Evolutionary conservation across 2,113 vertebrate species (phyloP).

Genomic region (Sander vitreus): DNA sequence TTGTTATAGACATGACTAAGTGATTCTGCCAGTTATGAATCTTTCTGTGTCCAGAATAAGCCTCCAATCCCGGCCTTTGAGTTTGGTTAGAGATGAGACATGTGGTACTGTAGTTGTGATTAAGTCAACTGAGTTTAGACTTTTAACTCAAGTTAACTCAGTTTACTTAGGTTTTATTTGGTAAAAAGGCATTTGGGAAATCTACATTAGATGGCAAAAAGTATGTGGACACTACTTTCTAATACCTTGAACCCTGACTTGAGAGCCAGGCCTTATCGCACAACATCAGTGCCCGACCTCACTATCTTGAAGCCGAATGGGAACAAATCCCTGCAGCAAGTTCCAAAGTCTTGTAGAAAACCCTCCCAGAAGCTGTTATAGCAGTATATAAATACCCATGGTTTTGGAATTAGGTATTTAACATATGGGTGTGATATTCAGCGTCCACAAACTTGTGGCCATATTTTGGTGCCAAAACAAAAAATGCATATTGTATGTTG

Average conservation of each 20-base stretch:
- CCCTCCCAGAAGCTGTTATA: slow-evolving; percentile 14
- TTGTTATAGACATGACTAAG: slow-evolving; percentile 60
- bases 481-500: neutral
- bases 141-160: neutral
- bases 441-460: neutral
- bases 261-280: neutral
- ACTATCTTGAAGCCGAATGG: neutral
- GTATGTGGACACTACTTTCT: neutral
- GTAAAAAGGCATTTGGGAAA: neutral
- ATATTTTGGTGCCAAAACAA: neutral
- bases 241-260: neutral
- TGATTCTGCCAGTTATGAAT: slow-evolving; percentile 56
- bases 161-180: neutral
- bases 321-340: neutral
- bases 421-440: neutral
- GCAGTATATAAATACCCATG: neutral
- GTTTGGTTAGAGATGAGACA: slow-evolving; percentile 30
- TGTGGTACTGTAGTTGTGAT: neutral
- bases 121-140: slow-evolving; percentile 8
- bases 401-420: neutral
- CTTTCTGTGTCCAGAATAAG: slow-evolving; percentile 45
- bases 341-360: neutral
- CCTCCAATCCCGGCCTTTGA: slow-evolving; percentile 13
- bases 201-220: neutral
- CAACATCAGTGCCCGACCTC: neutral